A percentile compares a stretch with the other conserved stretches of the same genome.
These are phyloP conservation scores for Macropis europaea DNA, from an alignment of 2,888 invertebrate genomes.

Conservation along the genomic window DNA sequence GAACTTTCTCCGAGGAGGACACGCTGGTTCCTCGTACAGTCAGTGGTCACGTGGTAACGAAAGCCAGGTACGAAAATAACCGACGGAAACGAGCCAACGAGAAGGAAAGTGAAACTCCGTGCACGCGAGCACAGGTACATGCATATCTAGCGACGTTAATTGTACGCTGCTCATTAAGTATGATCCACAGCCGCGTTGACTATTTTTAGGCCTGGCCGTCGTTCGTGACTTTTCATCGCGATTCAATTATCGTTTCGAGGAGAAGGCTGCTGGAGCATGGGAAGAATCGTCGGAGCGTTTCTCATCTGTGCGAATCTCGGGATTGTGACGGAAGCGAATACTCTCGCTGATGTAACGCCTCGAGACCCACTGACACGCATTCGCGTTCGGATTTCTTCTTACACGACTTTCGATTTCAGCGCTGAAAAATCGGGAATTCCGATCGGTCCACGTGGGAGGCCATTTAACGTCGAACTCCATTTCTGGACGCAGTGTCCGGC, in stretches of 20 bases:
- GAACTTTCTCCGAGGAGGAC: conserved; percentile 61
- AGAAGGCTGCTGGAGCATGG: conserved; percentile 42
- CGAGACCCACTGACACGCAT: conserved; percentile 74
- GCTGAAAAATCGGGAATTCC: conserved; percentile 2
- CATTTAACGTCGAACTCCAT: not conserved
- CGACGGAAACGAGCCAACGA: conserved; percentile 63
- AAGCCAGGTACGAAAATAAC: conserved; percentile 62
- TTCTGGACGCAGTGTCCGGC: no score
- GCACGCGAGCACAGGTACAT: conserved; percentile 16
- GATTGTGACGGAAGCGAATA: conserved; percentile 72
- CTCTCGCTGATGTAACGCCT: conserved; percentile 70
- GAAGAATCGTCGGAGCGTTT: conserved; percentile 43
- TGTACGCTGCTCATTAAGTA: conserved; percentile 46
- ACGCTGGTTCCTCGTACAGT: conserved; percentile 5
- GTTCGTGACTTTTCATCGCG: not conserved
- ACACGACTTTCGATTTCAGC: conserved; percentile 51
- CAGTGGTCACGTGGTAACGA: conserved; percentile 40
- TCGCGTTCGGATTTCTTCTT: conserved; percentile 31
- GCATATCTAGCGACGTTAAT: conserved; percentile 42
- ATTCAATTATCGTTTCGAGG: no score
- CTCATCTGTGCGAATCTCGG: conserved; percentile 39
- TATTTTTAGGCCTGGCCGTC: conserved; percentile 16
- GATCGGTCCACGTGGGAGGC: not conserved
- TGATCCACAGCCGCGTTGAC: conserved; percentile 6
- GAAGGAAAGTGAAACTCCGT: conserved; percentile 66